These are phyloP conservation scores for Tringa solitaria DNA, from an alignment of 2,113 vertebrate species.

Conservation along the genomic window DNA sequence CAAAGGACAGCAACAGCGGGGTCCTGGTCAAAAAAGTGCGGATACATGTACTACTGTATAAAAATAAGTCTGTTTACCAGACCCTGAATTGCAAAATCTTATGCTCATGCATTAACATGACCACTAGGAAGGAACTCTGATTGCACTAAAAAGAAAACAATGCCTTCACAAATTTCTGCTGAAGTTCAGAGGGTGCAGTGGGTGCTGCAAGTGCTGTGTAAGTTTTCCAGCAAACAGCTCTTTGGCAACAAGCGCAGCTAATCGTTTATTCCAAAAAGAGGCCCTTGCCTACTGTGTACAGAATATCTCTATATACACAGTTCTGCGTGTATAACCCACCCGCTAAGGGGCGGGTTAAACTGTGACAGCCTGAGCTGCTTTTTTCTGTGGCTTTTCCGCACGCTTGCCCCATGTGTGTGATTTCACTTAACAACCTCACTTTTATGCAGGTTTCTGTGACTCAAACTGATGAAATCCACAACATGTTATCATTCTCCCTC, in stretches of 20 bases:
- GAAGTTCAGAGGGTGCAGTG: background rate
- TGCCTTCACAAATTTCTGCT: background rate
- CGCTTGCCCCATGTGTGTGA: background rate
- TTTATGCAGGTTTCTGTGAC: background rate
- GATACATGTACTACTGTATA: fast-evolving
- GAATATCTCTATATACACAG: background rate
- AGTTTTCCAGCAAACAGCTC: background rate
- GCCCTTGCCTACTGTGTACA: background rate
- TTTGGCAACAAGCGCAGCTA: conserved; percentile 1
- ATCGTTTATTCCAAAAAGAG: conserved; percentile 36
- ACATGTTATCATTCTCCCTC: background rate
- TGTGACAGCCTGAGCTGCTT: background rate
- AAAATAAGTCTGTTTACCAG: background rate
- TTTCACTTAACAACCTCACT: background rate
- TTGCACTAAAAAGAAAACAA: background rate
- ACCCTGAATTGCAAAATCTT: background rate
- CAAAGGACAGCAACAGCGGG: fast-evolving
- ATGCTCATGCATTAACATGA: background rate
- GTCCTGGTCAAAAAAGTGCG: background rate
- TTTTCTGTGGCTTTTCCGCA: background rate
- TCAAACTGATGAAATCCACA: background rate
- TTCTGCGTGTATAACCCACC: background rate
- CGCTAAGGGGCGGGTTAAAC: background rate
- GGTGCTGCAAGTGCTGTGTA: background rate
- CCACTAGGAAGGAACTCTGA: background rate